These are phyloP conservation scores for Taurulus bubalis DNA, from an alignment of 2,113 vertebrate genomes.

Conservation along the genomic window DNA sequence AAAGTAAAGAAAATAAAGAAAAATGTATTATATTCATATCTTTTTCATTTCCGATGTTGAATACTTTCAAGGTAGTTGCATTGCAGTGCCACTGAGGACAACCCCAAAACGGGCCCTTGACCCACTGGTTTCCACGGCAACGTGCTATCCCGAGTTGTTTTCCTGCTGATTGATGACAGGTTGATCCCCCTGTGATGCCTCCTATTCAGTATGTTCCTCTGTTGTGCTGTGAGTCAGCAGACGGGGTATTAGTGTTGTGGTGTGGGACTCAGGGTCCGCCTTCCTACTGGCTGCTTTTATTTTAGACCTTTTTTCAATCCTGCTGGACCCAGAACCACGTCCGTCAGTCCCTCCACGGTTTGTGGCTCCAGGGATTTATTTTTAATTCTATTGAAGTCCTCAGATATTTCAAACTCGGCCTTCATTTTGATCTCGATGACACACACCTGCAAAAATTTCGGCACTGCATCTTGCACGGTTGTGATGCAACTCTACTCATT, in stretches of 20 bases:
- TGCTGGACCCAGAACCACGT: background rate
- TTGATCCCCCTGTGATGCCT: slow-evolving; percentile 61
- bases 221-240: slow-evolving; percentile 64
- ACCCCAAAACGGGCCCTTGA: background rate
- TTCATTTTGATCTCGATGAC: background rate
- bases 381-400: background rate
- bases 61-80: no score
- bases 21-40: background rate
- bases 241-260: slow-evolving; percentile 58
- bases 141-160: background rate
- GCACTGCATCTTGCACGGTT: background rate
- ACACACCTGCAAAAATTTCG: background rate
- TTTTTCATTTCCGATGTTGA: background rate
- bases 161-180: slow-evolving; percentile 52
- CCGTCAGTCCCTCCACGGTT: background rate
- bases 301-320: background rate
- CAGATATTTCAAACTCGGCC: background rate
- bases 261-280: background rate
- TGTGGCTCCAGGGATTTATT: background rate
- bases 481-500: background rate
- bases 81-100: no score
- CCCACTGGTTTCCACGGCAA: background rate
- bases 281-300: background rate
- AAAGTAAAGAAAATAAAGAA: background rate
- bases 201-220: slow-evolving; percentile 56